phyloP scores from a whole-genome alignment of 2,113 vertebrate genomes.

The Actinemys pallida region DNA sequence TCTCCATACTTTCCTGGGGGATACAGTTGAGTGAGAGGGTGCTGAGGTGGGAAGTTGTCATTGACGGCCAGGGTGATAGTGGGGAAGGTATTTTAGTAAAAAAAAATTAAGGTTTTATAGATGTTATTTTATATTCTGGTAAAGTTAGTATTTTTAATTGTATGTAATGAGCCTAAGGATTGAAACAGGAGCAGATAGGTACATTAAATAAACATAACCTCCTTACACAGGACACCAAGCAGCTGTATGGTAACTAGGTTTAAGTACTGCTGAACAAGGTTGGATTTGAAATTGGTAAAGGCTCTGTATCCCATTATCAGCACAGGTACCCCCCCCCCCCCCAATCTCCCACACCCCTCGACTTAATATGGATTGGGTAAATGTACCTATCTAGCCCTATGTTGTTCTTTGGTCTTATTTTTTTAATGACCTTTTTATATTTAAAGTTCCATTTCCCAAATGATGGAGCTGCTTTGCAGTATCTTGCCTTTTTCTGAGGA shows the following conservation, averaged over 20 bases:
- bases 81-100: not conserved
- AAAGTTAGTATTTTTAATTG: not conserved
- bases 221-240: not conserved
- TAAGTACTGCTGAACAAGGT: not conserved
- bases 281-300: not conserved
- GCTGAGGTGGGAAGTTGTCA: not conserved
- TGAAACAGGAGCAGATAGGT: not conserved
- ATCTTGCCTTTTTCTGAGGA: constrained; percentile 30
- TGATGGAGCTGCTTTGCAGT: constrained; percentile 8
- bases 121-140: not conserved
- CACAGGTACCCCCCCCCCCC: not conserved
- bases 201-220: not conserved
- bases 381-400: not conserved
- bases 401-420: constrained; percentile 16
- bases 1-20: constrained; percentile 9
- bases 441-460: constrained; percentile 20
- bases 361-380: not conserved
- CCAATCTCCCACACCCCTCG: not conserved
- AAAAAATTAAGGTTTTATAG: not conserved
- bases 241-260: rapidly evolving
- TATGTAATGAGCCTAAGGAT: not conserved
- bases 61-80: not conserved
- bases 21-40: not conserved
- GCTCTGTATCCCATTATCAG: not conserved
- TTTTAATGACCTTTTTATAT: constrained; percentile 19